phyloP scores from a whole-genome alignment of 92 coral and sea anemone species.

The Actinernus sp. region DNA sequence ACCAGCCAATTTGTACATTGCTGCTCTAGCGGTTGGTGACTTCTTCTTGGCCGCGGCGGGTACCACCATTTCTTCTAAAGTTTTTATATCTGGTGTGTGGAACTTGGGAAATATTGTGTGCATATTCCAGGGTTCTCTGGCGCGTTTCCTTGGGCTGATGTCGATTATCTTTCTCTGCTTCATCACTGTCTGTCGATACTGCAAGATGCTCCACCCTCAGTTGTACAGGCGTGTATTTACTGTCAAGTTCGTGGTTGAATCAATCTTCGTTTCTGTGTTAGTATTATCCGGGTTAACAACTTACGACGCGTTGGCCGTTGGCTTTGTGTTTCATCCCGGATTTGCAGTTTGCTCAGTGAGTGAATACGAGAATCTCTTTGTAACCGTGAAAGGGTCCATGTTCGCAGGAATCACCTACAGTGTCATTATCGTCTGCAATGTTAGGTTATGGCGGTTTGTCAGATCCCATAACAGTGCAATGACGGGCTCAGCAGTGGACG shows the following conservation, averaged over 20 bases:
- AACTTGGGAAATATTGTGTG: conserved; percentile 9
- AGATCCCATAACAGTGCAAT: conserved; percentile 18
- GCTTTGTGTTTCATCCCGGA: conserved; percentile 31
- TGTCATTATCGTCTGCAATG: conserved; percentile 33
- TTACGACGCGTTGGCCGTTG: conserved; percentile 5
- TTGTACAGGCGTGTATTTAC: conserved; percentile 19
- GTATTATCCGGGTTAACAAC: conserved; percentile 2
- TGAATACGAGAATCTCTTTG: conserved; percentile 1
- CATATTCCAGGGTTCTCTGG: conserved; percentile 27
- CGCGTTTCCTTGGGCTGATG: conserved; percentile 10
- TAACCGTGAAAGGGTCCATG: conserved; percentile 7
- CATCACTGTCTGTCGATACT: conserved; percentile 32
- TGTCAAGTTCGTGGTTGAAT: conserved; percentile 5
- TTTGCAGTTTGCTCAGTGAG: conserved; percentile 20
- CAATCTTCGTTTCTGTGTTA: conserved; percentile 22
- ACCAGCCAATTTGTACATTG: conserved; percentile 18
- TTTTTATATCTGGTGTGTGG: conserved; percentile 24
- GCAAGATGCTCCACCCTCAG: conserved; percentile 28
- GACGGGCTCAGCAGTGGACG: conserved; percentile 19
- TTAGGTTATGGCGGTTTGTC: conserved; percentile 34
- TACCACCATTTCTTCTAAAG: conserved; percentile 13
- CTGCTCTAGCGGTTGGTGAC: conserved; percentile 12
- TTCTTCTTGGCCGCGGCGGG: background rate
- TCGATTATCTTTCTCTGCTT: conserved; percentile 16
- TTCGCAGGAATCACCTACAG: conserved; percentile 5